phyloP scores from a whole-genome alignment of 1,140 invertebrate species.

The Coenobita brevimanus region DNA sequence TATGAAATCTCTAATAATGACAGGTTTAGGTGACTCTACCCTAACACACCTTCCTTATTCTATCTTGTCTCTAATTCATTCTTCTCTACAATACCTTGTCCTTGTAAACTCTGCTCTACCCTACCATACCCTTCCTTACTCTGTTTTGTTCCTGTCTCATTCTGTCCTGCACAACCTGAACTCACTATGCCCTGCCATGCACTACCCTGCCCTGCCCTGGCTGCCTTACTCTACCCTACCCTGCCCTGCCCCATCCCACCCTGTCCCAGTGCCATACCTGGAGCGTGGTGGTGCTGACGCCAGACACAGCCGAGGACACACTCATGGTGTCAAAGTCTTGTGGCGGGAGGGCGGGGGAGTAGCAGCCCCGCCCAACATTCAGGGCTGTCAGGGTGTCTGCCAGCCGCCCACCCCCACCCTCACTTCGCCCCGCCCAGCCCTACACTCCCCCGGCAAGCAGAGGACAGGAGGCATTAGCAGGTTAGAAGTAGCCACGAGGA shows the following conservation, averaged over 20 bases:
- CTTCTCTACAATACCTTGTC: no score
- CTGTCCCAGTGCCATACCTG: slow-evolving; percentile 59
- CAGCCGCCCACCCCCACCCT: slow-evolving; percentile 16
- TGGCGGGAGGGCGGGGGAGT: slow-evolving; percentile 58
- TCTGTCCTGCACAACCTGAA: no score
- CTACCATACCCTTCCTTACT: no score
- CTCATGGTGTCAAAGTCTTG: slow-evolving; percentile 70
- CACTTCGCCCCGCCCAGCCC: not conserved
- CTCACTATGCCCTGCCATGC: no score
- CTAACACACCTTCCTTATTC: no score
- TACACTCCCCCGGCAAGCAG: not conserved
- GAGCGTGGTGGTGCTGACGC: slow-evolving; percentile 69
- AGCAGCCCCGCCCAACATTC: slow-evolving; percentile 42
- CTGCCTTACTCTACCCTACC: no score
- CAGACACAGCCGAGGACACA: slow-evolving; percentile 59
- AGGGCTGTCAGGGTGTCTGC: slow-evolving; percentile 54
- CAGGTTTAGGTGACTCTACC: no score
- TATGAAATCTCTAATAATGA: no score
- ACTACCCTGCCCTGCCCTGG: not conserved
- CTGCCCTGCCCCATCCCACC: not conserved
- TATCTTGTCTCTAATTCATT: no score
- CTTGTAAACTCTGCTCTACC: no score
- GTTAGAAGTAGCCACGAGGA: no score
- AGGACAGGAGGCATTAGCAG: not conserved
- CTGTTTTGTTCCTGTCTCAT: no score